Percentiles rank a stretch among this genome's conserved stretches.
Conservation (phyloP, 1,140 invertebrate genomes). For the Coelopa frigida region DNA sequence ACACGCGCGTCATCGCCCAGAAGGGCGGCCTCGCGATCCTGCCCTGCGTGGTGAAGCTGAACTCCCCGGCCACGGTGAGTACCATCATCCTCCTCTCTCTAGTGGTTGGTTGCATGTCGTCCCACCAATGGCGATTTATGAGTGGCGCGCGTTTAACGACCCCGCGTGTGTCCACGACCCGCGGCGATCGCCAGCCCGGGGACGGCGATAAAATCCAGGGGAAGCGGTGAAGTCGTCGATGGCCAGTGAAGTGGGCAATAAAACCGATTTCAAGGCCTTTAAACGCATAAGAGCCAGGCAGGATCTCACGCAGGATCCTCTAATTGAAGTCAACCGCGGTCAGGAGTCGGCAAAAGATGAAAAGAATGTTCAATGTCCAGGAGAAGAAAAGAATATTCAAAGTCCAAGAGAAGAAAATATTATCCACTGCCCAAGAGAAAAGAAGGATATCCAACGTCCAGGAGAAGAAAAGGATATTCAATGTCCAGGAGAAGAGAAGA, state of each 20-base stretch:
- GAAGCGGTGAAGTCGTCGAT: not conserved
- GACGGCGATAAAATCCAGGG: not conserved
- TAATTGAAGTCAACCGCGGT: too few species aligned
- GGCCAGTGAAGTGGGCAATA: not conserved
- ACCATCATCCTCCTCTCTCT: not conserved
- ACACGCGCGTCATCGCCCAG: constrained; percentile 60
- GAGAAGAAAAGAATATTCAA: too few species aligned
- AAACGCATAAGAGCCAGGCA: too few species aligned
- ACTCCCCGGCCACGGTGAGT: constrained; percentile 65
- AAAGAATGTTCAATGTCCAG: too few species aligned
- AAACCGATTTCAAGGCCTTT: not conserved
- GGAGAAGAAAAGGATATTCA: too few species aligned
- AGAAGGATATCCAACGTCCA: too few species aligned
- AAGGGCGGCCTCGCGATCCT: constrained; percentile 62
- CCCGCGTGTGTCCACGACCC: too few species aligned
- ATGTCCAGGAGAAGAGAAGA: too few species aligned
- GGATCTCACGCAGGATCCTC: too few species aligned
- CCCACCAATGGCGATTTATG: not conserved
- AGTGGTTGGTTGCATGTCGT: not conserved
- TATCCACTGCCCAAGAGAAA: too few species aligned
- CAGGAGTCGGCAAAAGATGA: too few species aligned
- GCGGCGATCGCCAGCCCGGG: not conserved
- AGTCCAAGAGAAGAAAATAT: too few species aligned
- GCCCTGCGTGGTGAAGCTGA: constrained; percentile 61
- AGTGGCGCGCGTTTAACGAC: not conserved